Conservation (phyloP, 2,797 vertebrate genomes). For the Vultur gryphus region DNA sequence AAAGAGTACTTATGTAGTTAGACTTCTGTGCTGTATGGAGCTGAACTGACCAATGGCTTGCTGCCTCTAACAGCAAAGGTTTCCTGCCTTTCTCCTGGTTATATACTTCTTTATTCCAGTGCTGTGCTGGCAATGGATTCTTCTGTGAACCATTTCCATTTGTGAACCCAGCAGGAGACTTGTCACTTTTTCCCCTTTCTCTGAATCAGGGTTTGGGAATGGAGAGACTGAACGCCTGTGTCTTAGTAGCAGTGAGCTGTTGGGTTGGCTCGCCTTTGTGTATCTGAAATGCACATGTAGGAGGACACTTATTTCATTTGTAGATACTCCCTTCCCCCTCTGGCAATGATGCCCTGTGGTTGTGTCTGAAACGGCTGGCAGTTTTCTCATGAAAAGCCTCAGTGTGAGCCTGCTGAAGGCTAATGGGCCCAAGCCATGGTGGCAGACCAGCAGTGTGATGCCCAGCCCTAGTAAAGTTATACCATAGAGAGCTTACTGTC, state of each 20-base stretch:
- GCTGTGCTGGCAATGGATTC: not conserved
- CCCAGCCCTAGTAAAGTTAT: not conserved
- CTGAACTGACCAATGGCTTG: not conserved
- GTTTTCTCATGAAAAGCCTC: not conserved
- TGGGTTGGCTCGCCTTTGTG: not conserved
- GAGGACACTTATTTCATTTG: not conserved
- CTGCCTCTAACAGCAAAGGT: not conserved
- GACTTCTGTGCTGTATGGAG: not conserved
- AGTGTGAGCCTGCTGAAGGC: not conserved
- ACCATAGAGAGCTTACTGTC: not conserved
- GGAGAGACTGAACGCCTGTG: not conserved
- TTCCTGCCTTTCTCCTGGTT: not conserved
- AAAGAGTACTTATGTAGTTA: not conserved
- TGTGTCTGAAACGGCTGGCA: not conserved
- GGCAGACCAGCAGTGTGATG: not conserved
- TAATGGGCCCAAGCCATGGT: accelerated
- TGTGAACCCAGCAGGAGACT: not conserved
- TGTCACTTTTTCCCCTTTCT: not conserved
- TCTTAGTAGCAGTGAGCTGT: not conserved
- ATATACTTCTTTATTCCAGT: not conserved
- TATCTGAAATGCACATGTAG: not conserved
- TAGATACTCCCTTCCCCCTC: not conserved
- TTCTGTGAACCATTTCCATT: not conserved
- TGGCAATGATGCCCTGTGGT: not conserved
- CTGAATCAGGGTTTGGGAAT: not conserved